A percentile compares a stretch with the other conserved stretches of the same genome.
phyloP scores from a whole-genome alignment of 2,113 vertebrate genomes.

The Plecturocebus donacophilus region DNA sequence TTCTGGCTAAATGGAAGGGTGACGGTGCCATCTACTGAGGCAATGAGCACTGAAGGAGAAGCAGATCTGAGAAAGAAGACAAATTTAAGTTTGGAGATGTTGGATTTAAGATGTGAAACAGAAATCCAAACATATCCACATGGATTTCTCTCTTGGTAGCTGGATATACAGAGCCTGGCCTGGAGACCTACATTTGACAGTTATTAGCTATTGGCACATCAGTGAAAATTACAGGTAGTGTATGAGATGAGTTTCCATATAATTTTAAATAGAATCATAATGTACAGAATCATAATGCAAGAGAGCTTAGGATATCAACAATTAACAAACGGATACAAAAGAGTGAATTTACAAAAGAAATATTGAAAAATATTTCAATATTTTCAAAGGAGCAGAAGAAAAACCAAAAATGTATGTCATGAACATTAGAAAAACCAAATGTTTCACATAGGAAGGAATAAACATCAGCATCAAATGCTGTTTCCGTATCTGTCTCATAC shows the following conservation, averaged over 20 bases:
- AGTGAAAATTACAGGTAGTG: neutral
- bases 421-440: neutral
- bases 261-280: neutral
- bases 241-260: neutral
- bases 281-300: neutral
- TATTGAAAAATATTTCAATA: neutral
- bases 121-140: neutral
- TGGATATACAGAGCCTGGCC: neutral
- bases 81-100: neutral
- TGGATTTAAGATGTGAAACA: neutral
- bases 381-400: neutral
- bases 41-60: neutral
- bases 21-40: neutral
- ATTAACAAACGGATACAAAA: neutral
- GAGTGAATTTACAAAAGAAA: neutral
- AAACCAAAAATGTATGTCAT: neutral
- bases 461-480: neutral
- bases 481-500: neutral
- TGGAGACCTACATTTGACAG: neutral
- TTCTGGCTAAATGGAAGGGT: neutral
- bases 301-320: neutral
- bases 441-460: neutral
- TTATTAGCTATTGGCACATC: neutral
- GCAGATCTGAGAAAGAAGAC: neutral
- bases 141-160: neutral